These are phyloP conservation scores for Calliscelio sp. DNA, from an alignment of 2,888 invertebrate genomes.

Conservation along the genomic window DNA sequence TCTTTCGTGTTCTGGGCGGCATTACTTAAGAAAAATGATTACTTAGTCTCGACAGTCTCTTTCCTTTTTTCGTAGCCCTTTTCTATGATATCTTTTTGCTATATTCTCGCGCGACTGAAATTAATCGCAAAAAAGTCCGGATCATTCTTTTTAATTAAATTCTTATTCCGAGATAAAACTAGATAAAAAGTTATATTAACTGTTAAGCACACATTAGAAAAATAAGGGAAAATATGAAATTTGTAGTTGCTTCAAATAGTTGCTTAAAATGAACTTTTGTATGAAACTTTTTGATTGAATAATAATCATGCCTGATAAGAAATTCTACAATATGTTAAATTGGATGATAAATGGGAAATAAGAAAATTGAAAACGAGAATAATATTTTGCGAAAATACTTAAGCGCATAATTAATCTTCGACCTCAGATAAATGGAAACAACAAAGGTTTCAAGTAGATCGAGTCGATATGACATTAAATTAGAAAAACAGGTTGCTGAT, in stretches of 20 bases:
- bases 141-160: conserved; percentile 22
- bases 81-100: conserved; percentile 16
- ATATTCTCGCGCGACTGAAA: conserved; percentile 5
- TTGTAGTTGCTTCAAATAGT: no score
- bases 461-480: conserved; percentile 31
- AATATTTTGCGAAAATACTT: no score
- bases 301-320: no score
- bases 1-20: conserved; percentile 62
- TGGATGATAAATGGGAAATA: no score
- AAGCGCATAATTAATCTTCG: conserved; percentile 11
- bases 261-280: no score
- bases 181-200: no score
- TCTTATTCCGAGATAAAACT: background rate
- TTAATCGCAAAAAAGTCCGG: conserved; percentile 22
- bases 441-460: conserved; percentile 34
- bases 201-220: no score
- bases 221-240: no score
- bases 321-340: no score
- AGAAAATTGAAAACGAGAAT: no score
- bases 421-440: conserved; percentile 1
- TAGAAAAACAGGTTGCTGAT: conserved; percentile 49
- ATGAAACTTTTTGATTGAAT: no score
- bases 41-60: conserved; percentile 19
- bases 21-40: conserved; percentile 50
- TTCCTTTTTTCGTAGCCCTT: background rate